Evolutionary conservation across 2,113 vertebrate genomes (phyloP), one percentile per base, ranked within the genome.

Genomic region (Empidonax traillii): DNA sequence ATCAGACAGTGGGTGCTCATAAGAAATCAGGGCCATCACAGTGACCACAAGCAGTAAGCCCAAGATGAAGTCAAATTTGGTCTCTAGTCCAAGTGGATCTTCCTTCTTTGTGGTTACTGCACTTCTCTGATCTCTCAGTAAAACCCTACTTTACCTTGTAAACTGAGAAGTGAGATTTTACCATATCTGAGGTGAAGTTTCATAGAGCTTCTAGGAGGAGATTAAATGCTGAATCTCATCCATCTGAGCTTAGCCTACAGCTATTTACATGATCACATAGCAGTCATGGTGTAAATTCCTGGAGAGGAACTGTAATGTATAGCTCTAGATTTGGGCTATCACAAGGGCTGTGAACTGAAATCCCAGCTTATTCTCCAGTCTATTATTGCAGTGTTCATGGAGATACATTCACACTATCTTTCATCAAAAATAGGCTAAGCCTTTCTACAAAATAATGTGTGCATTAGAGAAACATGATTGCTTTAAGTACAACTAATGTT

Each of bases 191-290:
- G 9, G 35, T 20, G 51, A 82, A 91, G 72, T 68, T 85, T 84
- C 80, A 52, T 86, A 77, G 72, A 91, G 31, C 55, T 77, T 51
- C 85, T 65, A 63, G 37, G 61, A 41, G 74, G 65, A 95, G 87
- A 82, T 95, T 93, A 97, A 94, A 82, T 43, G 13, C 53, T 79
- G 52, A 91, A 75, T 27, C 63, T 72, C 35, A 56, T 76, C 53
- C 18, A 3, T 22, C 55, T 71, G 84, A 95, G 47, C 46, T 89
- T 75, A 81, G 56, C 69, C 81, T 85, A 56, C 14, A 85, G 94
- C 81, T 87, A 71, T 90, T 94, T 93, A 82, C 71, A 81, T 85
- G 87, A 86, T 67, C 82, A 90, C 68, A 68, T 44, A 74, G 55
- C 35, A 85, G 68, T 39, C 72, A 52, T 2, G 2, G 35, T 66